Base-by-base conservation (phyloP, 2,113 vertebrate genomes). In the Microcebus griseorufus region DNA sequence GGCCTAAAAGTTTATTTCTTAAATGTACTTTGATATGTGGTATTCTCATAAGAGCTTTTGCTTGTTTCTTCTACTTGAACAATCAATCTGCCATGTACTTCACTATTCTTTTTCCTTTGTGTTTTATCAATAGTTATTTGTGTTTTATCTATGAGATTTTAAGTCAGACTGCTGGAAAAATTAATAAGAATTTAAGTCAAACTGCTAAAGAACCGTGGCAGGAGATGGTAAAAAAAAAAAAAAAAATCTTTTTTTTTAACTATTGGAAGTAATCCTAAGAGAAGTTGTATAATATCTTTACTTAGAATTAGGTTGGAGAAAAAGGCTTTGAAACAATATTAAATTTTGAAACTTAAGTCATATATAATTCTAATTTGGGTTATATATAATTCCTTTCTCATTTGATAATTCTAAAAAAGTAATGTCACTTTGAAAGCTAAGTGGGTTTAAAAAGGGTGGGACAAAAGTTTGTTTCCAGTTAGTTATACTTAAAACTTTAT, bases 351-450 rank as follows among this genome's bases (percentile, higher is more conserved):
- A 88, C 27, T 64, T 70, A 34, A 95, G 6, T 87, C 87, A 55
- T 67, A 42, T 34, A 3, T 82, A 69, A 70, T 92, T 87, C 39
- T 75, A 55, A 58, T 37, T 72, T 88, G 32, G 12, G 34, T 95
- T 97, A 67, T 86, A 62, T 80, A 25, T 73, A 92, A 39, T 90
- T 93, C 27, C 10, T 94, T 94, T 86, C 48, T 70, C 67, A 89
- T 2, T 34, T 84, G 81, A 75, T 39, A 20, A 65, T 92, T 94
- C n/a, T 95, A 75, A 82, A 29, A 88, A 29, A 88, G 16, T 3
- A 70, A 0, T 95, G n/a, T 51, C 45, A 90, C 7, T 92, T 75
- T 75, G 53, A 87, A 79, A 93, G 55, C 23, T 89, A 94, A 69
- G 48, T 93, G 64, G 75, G 11, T 34, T 84, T 93, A 62, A 80